Evolutionary conservation across 2,888 invertebrate species (phyloP), one percentile per base, ranked within the genome.

Genomic region (Cactoblastis cactorum): DNA sequence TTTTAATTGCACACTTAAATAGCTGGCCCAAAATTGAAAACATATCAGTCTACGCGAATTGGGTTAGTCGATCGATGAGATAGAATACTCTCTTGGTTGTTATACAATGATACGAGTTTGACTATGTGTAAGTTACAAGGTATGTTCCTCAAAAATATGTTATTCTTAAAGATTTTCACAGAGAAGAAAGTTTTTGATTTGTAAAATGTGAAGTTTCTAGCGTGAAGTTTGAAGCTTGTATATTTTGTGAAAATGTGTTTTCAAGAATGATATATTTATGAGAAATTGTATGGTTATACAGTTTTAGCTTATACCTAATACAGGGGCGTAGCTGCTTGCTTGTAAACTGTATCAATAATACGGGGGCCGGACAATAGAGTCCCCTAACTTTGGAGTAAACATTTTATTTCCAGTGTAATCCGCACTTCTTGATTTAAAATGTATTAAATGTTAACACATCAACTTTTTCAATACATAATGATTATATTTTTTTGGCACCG

Each of bases 31-130:
- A 73, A 76, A 73, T 77, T 74, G 70, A 63, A 71, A 70, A 82
- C 83, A 82, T 80, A 82, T 82, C 82, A 82, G 65, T 69, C 64
- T 56, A 61, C 59, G 62, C 62, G 58, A 70, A 60, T 62, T 37
- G 37, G 15, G 67, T 63, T 57, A 54, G 59, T 61, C 55, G 67
- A 68, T 73, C 74, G 72, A 69, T 62, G 68, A 66, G 78, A 77
- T 75, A 73, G 75, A 71, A 70, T 83, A 77, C 69, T 68, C 73
- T 77, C 63, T 58, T 52, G 82, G 76, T 80, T 77, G 67, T 62
- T 56, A 55, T 61, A 62, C 61, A 58, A 59, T 56, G 56, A 57
- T 61, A 62, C 55, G 53, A 53, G 47, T 52, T 52, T 50, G 52
- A 57, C 50, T 56, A 53, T 51, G 28, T 51, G 35, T 55, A 58